These are phyloP conservation scores for Gavia stellata DNA, from an alignment of 2,113 vertebrate genomes.

Conservation along the genomic window DNA sequence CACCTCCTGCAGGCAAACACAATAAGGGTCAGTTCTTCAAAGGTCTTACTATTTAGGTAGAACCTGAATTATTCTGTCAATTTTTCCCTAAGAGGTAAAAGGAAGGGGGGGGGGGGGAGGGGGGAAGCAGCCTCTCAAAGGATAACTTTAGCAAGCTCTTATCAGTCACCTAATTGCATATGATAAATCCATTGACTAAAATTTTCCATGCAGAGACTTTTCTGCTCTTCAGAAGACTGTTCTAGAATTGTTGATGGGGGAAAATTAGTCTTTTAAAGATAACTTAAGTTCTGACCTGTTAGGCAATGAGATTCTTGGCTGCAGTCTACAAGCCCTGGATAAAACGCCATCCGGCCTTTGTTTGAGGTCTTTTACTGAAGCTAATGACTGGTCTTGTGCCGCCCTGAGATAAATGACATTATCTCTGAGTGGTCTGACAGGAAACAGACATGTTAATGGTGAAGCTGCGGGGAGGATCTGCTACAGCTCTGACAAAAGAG, in stretches of 20 bases:
- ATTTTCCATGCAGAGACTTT: conserved; percentile 15
- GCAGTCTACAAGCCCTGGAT: conserved; percentile 61
- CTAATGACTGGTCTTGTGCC: conserved; percentile 84
- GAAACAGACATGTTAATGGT: conserved; percentile 86
- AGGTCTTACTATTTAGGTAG: conserved; percentile 56
- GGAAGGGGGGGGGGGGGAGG: background rate
- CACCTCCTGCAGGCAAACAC: conserved; percentile 55
- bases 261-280: conserved; percentile 34
- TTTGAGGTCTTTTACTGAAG: conserved; percentile 82
- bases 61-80: conserved; percentile 64
- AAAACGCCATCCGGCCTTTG: conserved; percentile 78
- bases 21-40: conserved; percentile 62
- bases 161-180: conserved; percentile 58
- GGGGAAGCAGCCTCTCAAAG: background rate
- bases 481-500: conserved; percentile 72
- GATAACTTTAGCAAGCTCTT: conserved; percentile 46
- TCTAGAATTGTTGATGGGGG: background rate
- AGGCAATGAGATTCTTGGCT: conserved; percentile 55
- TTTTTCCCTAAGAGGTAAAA: background rate
- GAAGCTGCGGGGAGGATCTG: conserved; percentile 79
- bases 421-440: conserved; percentile 86
- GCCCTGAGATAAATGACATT: conserved; percentile 83
- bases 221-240: background rate
- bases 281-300: conserved; percentile 56
- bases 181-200: conserved; percentile 29